Conservation (phyloP, 2,888 invertebrate species). For the Aphrophora alni region DNA sequence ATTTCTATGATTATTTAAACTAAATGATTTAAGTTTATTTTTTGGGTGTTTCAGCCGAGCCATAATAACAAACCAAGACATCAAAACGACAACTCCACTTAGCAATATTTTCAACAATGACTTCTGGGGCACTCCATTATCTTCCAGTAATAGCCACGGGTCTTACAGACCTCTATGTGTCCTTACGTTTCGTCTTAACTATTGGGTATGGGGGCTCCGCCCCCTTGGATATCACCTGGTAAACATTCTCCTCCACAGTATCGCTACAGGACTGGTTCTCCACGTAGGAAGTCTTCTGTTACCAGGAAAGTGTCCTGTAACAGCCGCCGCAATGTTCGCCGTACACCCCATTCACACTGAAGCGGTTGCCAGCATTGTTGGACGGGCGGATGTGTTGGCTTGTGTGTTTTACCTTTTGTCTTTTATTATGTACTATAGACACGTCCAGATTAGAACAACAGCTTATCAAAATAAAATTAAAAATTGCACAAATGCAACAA, state of each 20-base stretch:
- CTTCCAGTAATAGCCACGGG: constrained; percentile 93
- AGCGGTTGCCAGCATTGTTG: constrained; percentile 94
- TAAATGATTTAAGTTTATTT: too few relatives aligned
- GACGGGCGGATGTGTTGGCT: constrained; percentile 91
- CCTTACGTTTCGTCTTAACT: constrained; percentile 84
- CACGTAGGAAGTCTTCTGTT: constrained; percentile 45
- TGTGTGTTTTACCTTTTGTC: constrained; percentile 89
- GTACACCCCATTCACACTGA: constrained; percentile 97
- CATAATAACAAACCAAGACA: constrained; percentile 92
- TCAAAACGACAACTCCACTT: constrained; percentile 67
- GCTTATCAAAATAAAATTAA: too few relatives aligned
- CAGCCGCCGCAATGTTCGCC: constrained; percentile 76
- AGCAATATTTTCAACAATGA: constrained; percentile 86
- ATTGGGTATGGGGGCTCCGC: constrained; percentile 75
- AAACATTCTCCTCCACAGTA: constrained; percentile 84
- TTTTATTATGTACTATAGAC: constrained; percentile 83
- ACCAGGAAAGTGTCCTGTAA: constrained; percentile 66
- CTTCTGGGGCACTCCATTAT: constrained; percentile 97
- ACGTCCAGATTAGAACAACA: constrained; percentile 59
- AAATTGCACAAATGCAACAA: too few relatives aligned
- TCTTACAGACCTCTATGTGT: constrained; percentile 94
- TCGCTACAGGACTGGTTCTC: constrained; percentile 73
- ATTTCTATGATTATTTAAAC: too few relatives aligned
- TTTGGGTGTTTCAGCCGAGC: constrained; percentile 90
- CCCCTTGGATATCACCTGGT: constrained; percentile 86